Base-by-base conservation (phyloP, 2,113 vertebrate genomes). In the Fregata magnificens region DNA sequence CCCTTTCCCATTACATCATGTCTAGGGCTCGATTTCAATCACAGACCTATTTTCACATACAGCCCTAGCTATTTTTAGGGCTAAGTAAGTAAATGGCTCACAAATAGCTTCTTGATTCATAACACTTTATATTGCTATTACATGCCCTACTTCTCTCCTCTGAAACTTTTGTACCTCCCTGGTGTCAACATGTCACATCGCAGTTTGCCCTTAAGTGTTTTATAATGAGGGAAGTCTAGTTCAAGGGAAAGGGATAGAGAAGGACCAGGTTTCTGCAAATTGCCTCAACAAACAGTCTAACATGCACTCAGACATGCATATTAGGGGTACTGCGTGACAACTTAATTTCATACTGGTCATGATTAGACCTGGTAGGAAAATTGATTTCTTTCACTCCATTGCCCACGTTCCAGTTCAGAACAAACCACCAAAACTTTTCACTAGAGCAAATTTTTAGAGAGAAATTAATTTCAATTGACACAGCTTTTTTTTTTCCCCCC, bases 21-120 rank as follows among this genome's bases (percentile, higher is more conserved):
- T 86, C 83, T 96, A 26, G 86, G 90, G 62, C 79, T 93, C 95
- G 95, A 95, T 97, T 97, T 94, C 95, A 97, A 95, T 94, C 96
- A 93, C 92, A 76, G 86, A 74, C 92, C 84, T 94, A 82, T 96
- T 96, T 95, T 72, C 94, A 93, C 80, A 20, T 12, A 34, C 80
- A 91, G 42, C 74, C 63, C 77, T 3, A 8, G 83, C 86, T 96
- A 96, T 97, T 97, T 97, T 96, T 96, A 96, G 90, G 95, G 80
- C 80, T 61, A 88, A 74, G 90, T 53, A 86, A 97, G 92, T 69
- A 95, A 97, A 96, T 34, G 94, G 93, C 94, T 97, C 93, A 91
- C 53, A 95, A 96, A 96, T 79, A 96, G 59, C 86, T 77, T 31
- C 94, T 95, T 74, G 93, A 95, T 93, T 97, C 82, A 36, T 45